Percentiles rank a stretch among this genome's conserved stretches.
These are phyloP conservation scores for Zenarchopterus dispar DNA, from an alignment of 2,797 vertebrate species.

Conservation along the genomic window DNA sequence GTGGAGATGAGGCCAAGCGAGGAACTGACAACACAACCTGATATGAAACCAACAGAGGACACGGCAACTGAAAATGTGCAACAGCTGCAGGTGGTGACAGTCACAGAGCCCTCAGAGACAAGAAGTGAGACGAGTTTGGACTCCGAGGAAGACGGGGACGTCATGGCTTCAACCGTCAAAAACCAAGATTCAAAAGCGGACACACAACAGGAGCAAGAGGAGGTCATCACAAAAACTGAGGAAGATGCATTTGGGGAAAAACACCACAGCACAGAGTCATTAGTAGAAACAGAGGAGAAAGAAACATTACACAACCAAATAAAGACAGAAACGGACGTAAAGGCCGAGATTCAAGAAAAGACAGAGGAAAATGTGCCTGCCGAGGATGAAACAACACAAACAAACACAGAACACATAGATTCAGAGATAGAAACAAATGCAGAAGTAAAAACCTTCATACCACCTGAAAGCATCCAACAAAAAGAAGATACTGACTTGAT, in stretches of 20 bases:
- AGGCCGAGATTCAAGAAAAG: conserved; percentile 5
- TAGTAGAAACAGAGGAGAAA: conserved; percentile 22
- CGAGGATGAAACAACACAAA: conserved; percentile 7
- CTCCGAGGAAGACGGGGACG: conserved; percentile 20
- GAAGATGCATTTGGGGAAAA: conserved; percentile 12
- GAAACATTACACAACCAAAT: conserved; percentile 26
- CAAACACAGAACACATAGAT: conserved; percentile 4
- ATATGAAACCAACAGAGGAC: conserved; percentile 20
- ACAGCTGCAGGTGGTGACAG: conserved; percentile 11
- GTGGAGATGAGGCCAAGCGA: conserved; percentile 13
- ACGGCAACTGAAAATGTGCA: conserved; percentile 39
- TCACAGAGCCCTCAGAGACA: conserved; percentile 15
- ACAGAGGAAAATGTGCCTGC: not conserved
- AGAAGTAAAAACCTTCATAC: conserved; percentile 17
- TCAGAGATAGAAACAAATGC: conserved; percentile 11
- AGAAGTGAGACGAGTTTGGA: conserved; percentile 11
- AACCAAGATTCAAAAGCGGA: conserved; percentile 8
- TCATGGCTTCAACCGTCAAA: not conserved
- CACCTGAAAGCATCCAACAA: conserved; percentile 17
- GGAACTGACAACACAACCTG: conserved; percentile 25
- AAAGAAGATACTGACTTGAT: not conserved
- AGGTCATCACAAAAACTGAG: conserved; percentile 24
- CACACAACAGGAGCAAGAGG: conserved; percentile 23
- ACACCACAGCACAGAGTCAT: conserved; percentile 32
- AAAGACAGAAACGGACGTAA: conserved; percentile 20